Base-by-base conservation (phyloP, 2,113 vertebrate genomes). In the Progne subis region DNA sequence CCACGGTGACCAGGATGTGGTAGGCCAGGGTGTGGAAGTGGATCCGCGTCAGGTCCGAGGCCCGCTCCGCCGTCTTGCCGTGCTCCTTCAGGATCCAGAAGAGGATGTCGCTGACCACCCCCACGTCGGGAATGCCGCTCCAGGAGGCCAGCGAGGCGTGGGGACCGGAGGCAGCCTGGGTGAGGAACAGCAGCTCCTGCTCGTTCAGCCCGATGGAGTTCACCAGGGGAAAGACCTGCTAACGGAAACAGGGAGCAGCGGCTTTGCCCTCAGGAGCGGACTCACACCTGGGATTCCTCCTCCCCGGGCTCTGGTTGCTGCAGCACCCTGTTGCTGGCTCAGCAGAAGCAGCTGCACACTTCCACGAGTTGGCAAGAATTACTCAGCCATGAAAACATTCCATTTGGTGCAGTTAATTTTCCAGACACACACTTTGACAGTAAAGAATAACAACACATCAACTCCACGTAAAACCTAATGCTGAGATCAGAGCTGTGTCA, bases 1-100 rank as follows among this genome's bases (percentile, higher is more conserved):
- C 99, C 94, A 99, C 98, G 0, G 99, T 99, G 10, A 86, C 99
- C 50, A 99, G 97, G 87, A 99, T 97, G 88, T 99, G 99, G 85
- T 99, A 99, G 75, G 98, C 99, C 95, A 99, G 97, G 0, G 99
- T 99, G 98, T 99, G 99, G 97, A 99, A 99, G 94, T 99, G 99
- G 92, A 99, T 98, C 20, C 99, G 98, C 0, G 99, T 99, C 26
- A 99, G 98, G 57, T 99, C 98, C 0, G 99, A 99, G 24, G 98
- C 98, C 1, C 97, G 97, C 8, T 82, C 94, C 0, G 97, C 92
- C 0, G 80, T 96, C 90, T 94, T 98, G 60, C 99, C 99, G 1
- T 99, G 98, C 85, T 98, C 97, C 95, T 99, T 98, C 88, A 99
- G 96, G 94, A 99, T 92, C 99, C 99, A 99, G 77, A 99, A 98